Percentiles rank a stretch among this genome's conserved stretches.
Evolutionary conservation across 92 coral and sea anemone species (phyloP).

Genomic region (Umimayanthus kanabou): DNA sequence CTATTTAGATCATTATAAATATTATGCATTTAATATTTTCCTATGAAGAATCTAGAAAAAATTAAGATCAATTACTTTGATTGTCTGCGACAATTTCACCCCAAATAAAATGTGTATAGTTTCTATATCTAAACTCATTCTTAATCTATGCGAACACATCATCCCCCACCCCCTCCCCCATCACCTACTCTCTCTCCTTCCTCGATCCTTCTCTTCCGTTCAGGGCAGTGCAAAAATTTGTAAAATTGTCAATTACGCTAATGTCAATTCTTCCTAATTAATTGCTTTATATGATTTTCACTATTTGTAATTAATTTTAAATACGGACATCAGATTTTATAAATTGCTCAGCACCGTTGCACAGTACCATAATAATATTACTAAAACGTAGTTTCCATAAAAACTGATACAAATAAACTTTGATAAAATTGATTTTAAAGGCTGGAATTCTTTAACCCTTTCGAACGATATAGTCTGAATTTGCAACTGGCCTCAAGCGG

Average conservation of each 20-base stretch:
- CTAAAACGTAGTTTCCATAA: conserved; percentile 5
- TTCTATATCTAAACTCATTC: background rate
- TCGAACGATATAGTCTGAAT: background rate
- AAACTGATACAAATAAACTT: conserved; percentile 20
- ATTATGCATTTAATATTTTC: background rate
- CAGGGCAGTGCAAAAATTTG: background rate
- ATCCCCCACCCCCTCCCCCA: too few relatives aligned
- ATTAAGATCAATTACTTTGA: background rate
- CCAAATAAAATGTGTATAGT: too few relatives aligned
- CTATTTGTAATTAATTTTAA: conserved; percentile 12
- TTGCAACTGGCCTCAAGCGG: background rate
- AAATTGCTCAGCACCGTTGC: background rate
- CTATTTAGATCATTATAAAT: background rate
- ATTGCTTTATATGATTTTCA: background rate
- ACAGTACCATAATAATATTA: background rate
- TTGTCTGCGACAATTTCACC: background rate
- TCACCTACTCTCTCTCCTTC: background rate
- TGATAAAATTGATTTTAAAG: background rate
- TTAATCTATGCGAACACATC: background rate
- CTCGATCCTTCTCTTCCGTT: background rate
- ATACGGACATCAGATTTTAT: conserved; percentile 2
- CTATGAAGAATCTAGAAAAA: too few relatives aligned
- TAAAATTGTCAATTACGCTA: conserved; percentile 8
- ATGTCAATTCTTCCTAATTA: background rate
- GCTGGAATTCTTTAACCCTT: background rate